Evolutionary conservation across 2,888 invertebrate species (phyloP).

Genomic region (Acrocyrtus sp.): DNA sequence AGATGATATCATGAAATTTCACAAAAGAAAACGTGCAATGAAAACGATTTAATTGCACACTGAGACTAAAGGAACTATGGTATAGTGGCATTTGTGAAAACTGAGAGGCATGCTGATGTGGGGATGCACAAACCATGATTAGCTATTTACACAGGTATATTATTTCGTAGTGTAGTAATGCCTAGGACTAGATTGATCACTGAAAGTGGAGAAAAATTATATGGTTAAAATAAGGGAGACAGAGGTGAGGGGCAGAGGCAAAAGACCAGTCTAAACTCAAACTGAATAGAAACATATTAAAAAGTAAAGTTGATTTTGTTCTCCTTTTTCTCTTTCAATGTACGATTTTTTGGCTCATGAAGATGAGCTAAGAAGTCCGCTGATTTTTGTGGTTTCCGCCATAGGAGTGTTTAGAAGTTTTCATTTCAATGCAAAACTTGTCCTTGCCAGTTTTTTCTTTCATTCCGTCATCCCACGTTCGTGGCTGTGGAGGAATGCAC

Average conservation of each 20-base stretch:
- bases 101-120: not conserved
- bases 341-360: slow-evolving; percentile 22
- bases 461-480: no score
- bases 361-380: no score
- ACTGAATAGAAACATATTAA: slow-evolving; percentile 14
- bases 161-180: slow-evolving; percentile 4
- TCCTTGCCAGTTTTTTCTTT: slow-evolving; percentile 29
- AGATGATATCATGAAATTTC: not conserved
- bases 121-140: no score
- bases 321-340: slow-evolving; percentile 37
- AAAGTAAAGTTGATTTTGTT: not conserved
- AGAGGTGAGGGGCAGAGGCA: not conserved
- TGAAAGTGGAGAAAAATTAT: slow-evolving; percentile 45
- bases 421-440: slow-evolving; percentile 40
- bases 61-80: no score
- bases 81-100: no score
- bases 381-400: slow-evolving; percentile 16
- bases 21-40: no score
- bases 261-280: slow-evolving; percentile 32
- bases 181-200: slow-evolving; percentile 22
- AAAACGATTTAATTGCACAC: no score
- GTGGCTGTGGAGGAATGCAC: not conserved
- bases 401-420: slow-evolving; percentile 2
- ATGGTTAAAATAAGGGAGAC: not conserved
- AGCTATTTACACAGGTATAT: not conserved